Evolutionary conservation across 2,797 vertebrate genomes (phyloP), one percentile per base, ranked within the genome.

Genomic region (Epinephelus awoara): DNA sequence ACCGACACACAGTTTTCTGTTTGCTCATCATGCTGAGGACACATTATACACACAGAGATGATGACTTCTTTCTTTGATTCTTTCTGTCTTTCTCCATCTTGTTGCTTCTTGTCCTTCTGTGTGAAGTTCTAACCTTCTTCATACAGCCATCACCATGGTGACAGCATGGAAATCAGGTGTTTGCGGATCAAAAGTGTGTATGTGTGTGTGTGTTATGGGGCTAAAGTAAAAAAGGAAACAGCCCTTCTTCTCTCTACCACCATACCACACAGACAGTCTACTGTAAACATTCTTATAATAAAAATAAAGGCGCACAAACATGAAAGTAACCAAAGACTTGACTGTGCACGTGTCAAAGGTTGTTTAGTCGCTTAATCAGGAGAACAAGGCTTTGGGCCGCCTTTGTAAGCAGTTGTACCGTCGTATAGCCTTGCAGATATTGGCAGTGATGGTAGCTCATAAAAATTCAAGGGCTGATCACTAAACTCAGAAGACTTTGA

Each of bases 401-500:
- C 84, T 83, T 88, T 83, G 59, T 57, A 42, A 76, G 49, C 15
- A 11, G 13, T 34, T 56, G 2, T n/a, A 15, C 4, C 58, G 5
- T 47, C 70, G 25, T 75, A 21, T 17, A 55, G 42, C n/a, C 11
- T 64, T 68, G 65, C 23, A 81, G 67, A 73, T 85, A 74, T 49
- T 76, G 47, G 15, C 80, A 59, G 49, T 66, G 15, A 83, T 74
- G 59, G 42, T 49, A 23, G 29, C 66, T 67, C 65, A 67, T 86
- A 86, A 86, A 88, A 69, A 69, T 34, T 47, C 8, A 65, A 56
- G 38, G 38, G 59, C 38, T 55, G 58, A 85, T 76, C 58, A 52
- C 13, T 69, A 61, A 38, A 77, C 51, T 47, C 17, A 1, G 9
- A 52, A 56, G 63, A 67, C 80, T 82, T 80, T 79, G 71, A 88